Evolutionary conservation across 2,888 invertebrate genomes (phyloP).

Genomic region (Cheilosia variabilis): DNA sequence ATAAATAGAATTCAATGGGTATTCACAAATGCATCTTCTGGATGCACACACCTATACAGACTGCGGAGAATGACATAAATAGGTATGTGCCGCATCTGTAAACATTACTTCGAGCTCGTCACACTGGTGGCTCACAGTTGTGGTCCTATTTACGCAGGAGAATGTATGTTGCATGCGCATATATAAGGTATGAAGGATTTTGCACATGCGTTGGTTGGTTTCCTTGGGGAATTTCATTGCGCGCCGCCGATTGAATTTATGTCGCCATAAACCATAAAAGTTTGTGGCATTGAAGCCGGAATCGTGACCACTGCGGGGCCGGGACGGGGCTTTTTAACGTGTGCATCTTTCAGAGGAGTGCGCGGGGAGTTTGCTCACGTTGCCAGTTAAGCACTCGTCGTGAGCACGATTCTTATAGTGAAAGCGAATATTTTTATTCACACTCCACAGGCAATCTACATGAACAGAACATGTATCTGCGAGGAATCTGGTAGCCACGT

Average conservation of each 20-base stretch:
- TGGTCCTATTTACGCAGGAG: not conserved
- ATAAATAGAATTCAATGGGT: slow-evolving; percentile 47
- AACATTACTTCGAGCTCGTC: slow-evolving; percentile 52
- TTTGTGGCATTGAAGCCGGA: slow-evolving; percentile 57
- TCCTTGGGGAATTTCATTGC: slow-evolving; percentile 20
- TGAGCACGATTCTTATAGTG: slow-evolving; percentile 13
- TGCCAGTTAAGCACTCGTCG: not conserved
- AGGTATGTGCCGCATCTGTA: slow-evolving; percentile 14
- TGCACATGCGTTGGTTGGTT: slow-evolving; percentile 28
- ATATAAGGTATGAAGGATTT: slow-evolving; percentile 17
- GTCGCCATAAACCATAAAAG: slow-evolving; percentile 71
- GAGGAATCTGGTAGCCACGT: slow-evolving; percentile 26
- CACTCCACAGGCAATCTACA: slow-evolving; percentile 6
- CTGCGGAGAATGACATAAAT: slow-evolving; percentile 47
- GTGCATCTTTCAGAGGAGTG: slow-evolving; percentile 25
- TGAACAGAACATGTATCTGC: not conserved
- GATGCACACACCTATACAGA: not conserved
- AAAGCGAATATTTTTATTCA: slow-evolving; percentile 36
- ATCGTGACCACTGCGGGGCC: slow-evolving; percentile 49
- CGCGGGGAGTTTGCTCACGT: not conserved
- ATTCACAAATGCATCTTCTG: not conserved
- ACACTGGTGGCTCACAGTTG: slow-evolving; percentile 17
- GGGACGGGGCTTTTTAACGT: slow-evolving; percentile 17
- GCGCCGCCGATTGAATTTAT: slow-evolving; percentile 57
- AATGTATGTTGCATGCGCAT: not conserved